Percentiles rank a stretch among this genome's conserved stretches.
Evolutionary conservation across 2,797 vertebrate species (phyloP).

Genomic region (Rhinatrema bivittatum): DNA sequence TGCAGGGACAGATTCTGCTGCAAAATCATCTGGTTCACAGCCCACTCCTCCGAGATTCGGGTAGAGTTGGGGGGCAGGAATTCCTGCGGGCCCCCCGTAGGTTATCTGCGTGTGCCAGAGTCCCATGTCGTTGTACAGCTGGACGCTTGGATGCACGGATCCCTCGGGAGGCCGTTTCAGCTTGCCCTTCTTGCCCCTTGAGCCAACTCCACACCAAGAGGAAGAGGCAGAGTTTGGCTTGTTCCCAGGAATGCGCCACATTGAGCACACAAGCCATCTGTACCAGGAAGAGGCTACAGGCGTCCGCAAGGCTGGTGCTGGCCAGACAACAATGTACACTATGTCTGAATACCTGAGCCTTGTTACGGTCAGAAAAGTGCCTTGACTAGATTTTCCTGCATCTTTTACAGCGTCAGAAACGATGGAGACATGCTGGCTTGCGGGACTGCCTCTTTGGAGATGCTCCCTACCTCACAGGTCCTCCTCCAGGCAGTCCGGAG

Average conservation of each 20-base stretch:
- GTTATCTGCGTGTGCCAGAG: conserved; percentile 58
- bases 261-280: conserved; percentile 83
- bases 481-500: conserved; percentile 60
- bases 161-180: conserved; percentile 74
- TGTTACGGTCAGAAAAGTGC: conserved; percentile 70
- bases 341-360: conserved; percentile 27
- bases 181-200: conserved; percentile 68
- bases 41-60: conserved; percentile 70
- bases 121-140: conserved; percentile 77
- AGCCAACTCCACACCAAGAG: conserved; percentile 79
- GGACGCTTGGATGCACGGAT: conserved; percentile 76
- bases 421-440: conserved; percentile 74
- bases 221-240: conserved; percentile 74
- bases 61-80: conserved; percentile 68
- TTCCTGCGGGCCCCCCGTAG: conserved; percentile 41
- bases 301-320: conserved; percentile 76
- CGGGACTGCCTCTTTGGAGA: conserved; percentile 52
- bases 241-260: conserved; percentile 78
- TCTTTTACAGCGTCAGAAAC: conserved; percentile 82
- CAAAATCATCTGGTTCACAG: conserved; percentile 73
- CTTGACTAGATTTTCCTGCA: conserved; percentile 82
- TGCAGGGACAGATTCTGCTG: conserved; percentile 45
- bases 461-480: conserved; percentile 34
- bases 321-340: conserved; percentile 79
- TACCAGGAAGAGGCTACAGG: conserved; percentile 82